phyloP scores from a whole-genome alignment of 2,113 vertebrate genomes.

The Albula goreensis region DNA sequence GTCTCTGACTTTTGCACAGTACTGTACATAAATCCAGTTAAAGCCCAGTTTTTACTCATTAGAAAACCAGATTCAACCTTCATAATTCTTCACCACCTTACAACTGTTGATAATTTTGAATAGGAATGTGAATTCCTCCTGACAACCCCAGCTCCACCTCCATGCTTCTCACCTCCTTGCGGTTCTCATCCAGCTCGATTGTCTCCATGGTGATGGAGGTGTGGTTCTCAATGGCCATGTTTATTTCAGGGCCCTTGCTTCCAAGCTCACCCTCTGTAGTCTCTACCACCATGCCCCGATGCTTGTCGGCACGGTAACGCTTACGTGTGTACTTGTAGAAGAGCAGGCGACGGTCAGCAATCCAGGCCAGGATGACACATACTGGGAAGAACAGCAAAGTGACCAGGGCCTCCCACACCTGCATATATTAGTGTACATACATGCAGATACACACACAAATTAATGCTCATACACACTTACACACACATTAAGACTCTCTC shows the following conservation, averaged over 20 bases:
- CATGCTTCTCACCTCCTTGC: conserved; percentile 74
- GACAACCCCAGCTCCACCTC: background rate
- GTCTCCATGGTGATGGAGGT: conserved; percentile 69
- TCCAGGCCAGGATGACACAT: conserved; percentile 91
- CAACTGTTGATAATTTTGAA: too few species aligned
- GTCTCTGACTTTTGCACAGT: too few species aligned
- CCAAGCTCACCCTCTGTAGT: conserved; percentile 77
- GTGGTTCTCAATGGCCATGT: conserved; percentile 46
- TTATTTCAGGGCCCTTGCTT: conserved; percentile 77
- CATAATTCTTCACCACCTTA: too few species aligned
- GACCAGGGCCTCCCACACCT: conserved; percentile 90
- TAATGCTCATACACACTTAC: background rate
- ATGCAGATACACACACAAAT: background rate
- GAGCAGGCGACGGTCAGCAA: conserved; percentile 86
- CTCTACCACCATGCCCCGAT: conserved; percentile 89
- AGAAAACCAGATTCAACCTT: too few species aligned
- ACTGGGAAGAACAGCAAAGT: conserved; percentile 89
- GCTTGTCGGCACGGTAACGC: conserved; percentile 85
- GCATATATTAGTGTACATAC: background rate
- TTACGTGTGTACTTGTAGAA: conserved; percentile 95
- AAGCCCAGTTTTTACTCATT: too few species aligned
- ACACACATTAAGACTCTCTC: conserved; percentile 68
- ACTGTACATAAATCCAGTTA: too few species aligned
- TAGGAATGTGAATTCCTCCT: background rate
- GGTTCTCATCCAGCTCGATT: conserved; percentile 78